Evolutionary conservation across 2,888 invertebrate genomes (phyloP), one percentile per base, ranked within the genome.

Genomic region (Agrotis ipsilon): DNA sequence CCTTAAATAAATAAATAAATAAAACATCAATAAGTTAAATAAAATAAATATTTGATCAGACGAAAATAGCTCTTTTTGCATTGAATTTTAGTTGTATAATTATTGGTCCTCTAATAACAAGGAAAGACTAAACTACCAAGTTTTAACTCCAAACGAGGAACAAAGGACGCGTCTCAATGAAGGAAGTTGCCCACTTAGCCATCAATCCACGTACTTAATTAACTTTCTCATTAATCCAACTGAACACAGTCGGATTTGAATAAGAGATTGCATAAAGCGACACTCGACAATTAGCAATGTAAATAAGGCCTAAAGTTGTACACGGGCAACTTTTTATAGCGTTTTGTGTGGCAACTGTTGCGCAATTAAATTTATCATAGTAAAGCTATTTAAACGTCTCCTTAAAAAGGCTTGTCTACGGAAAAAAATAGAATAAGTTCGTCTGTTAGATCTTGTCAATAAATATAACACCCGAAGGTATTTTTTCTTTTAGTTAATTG

Each of bases 121-220:
- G 9, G n/a, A 21, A 21, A 18, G 14, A 45, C 52, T 1, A 51
- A 45, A 21, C 21, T 21, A 45, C 13, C 0, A 61, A 52, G 21
- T 48, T 45, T 24, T 2, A 58, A 59, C 43, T 21, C 6, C 5
- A n/a, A 75, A 24, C 13, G 24, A 16, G 21, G 7, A 51, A 24
- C 49, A 59, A 43, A 67, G 19, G 46, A 52, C 21, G 18, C 52
- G 27, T 19, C 27, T n/a, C 18, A 55, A 65, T 63, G 51, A 58
- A 21, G 57, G 51, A 65, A 64, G 27, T 58, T 59, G 6, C 27
- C 60, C 46, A 72, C 68, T 82, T 83, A 82, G 80, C 77, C 85
- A 86, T 86, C 86, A 80, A 82, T 85, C 82, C 89, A 85, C 87
- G 86, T 88, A 80, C 85, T 86, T 87, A 85, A 90, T 90, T 89